Evolutionary conservation across 2,113 vertebrate species (phyloP).

Genomic region (Brachypteracias leptosomus): DNA sequence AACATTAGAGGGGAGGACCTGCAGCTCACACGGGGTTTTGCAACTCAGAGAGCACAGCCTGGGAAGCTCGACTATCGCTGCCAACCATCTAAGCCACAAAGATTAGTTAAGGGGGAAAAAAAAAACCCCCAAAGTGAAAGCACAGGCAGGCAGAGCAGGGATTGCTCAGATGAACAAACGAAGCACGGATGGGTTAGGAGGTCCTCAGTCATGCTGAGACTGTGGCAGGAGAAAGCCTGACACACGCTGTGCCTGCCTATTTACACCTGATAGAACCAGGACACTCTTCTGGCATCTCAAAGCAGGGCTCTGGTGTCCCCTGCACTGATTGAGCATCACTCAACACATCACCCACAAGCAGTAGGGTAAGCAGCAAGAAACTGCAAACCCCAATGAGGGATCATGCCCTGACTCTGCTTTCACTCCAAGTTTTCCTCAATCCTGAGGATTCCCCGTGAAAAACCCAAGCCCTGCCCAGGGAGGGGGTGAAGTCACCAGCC

Average conservation of each 20-base stretch:
- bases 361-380: accelerated
- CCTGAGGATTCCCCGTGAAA: neutral
- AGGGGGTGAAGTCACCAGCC: no score
- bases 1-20: neutral
- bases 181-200: neutral
- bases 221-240: neutral
- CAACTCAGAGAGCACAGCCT: neutral
- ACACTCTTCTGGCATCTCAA: accelerated
- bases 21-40: neutral
- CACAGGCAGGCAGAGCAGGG: neutral
- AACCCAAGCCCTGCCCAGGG: no score
- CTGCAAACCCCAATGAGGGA: neutral
- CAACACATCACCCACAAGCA: accelerated
- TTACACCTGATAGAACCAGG: accelerated
- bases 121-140: neutral
- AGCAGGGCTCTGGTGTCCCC: accelerated
- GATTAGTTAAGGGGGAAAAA: neutral
- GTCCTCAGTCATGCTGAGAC: accelerated
- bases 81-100: neutral
- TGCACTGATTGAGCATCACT: accelerated
- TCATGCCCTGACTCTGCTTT: accelerated
- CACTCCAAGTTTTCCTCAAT: neutral
- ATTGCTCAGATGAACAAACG: neutral
- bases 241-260: neutral
- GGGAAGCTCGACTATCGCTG: neutral